Percentiles rank a stretch among this genome's conserved stretches.
These are phyloP conservation scores for Raja brachyura DNA, from an alignment of 2,113 vertebrate species.

Conservation along the genomic window DNA sequence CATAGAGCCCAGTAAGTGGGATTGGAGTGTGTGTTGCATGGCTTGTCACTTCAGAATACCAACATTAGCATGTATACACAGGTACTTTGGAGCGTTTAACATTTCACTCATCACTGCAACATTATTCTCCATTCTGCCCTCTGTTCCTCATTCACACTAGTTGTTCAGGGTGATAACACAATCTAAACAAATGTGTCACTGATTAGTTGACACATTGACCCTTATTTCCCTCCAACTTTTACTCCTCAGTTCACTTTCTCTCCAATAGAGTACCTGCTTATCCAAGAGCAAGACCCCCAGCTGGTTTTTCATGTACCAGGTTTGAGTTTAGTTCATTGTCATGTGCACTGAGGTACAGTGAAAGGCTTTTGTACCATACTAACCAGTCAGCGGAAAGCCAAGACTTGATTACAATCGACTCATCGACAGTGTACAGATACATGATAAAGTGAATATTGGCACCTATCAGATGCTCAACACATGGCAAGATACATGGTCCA, in stretches of 20 bases:
- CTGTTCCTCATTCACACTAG: background rate
- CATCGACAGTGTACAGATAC: too few relatives aligned
- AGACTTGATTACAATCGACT: too few relatives aligned
- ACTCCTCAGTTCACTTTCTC: background rate
- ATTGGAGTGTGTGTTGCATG: background rate
- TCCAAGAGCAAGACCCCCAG: background rate
- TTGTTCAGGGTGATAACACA: background rate
- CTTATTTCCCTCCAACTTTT: background rate
- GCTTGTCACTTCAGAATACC: background rate
- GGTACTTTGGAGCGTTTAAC: background rate
- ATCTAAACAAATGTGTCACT: background rate
- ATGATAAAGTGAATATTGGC: background rate
- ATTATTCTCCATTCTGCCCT: background rate
- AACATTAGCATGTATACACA: background rate
- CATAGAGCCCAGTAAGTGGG: background rate
- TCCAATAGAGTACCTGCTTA: background rate
- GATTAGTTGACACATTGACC: background rate
- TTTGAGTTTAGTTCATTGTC: too few relatives aligned
- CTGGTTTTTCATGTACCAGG: background rate
- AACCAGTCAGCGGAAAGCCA: too few relatives aligned
- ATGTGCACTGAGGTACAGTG: too few relatives aligned
- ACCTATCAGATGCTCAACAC: background rate
- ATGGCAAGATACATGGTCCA: background rate
- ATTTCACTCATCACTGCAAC: background rate
- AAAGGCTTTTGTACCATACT: too few relatives aligned